Evolutionary conservation across 2,888 invertebrate genomes (phyloP).

Genomic region (Tetragonula carbonaria): DNA sequence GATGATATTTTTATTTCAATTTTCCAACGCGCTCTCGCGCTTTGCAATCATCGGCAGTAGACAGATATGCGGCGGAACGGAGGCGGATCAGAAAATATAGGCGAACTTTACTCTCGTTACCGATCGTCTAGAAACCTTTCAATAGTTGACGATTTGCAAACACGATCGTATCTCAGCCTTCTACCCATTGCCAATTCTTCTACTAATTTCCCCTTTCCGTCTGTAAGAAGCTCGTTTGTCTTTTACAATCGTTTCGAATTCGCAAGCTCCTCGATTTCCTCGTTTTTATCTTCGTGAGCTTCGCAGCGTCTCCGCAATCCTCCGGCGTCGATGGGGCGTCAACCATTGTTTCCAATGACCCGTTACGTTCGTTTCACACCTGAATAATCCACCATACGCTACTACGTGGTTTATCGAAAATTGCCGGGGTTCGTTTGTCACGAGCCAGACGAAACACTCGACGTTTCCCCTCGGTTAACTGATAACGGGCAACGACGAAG

Average conservation of each 20-base stretch:
- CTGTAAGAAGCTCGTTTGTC: conserved; percentile 45
- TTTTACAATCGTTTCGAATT: conserved; percentile 39
- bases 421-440: conserved; percentile 1
- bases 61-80: background rate
- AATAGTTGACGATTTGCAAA: conserved; percentile 22
- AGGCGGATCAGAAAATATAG: background rate
- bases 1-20: conserved; percentile 18
- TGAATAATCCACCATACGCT: conserved; percentile 9
- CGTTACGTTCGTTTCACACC: conserved; percentile 40
- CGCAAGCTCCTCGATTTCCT: conserved; percentile 20
- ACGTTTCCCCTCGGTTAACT: background rate
- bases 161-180: background rate
- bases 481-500: background rate
- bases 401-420: background rate
- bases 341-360: conserved; percentile 41
- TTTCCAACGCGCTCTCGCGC: background rate
- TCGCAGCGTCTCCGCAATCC: background rate
- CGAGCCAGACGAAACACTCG: background rate
- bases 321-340: background rate
- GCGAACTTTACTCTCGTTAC: background rate
- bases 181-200: conserved; percentile 13
- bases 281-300: conserved; percentile 10
- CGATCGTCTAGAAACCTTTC: conserved; percentile 36
- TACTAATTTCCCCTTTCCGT: conserved; percentile 34
- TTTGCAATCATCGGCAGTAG: background rate